phyloP scores from a whole-genome alignment of 2,113 vertebrate genomes.

The Lanius ludovicianus region DNA sequence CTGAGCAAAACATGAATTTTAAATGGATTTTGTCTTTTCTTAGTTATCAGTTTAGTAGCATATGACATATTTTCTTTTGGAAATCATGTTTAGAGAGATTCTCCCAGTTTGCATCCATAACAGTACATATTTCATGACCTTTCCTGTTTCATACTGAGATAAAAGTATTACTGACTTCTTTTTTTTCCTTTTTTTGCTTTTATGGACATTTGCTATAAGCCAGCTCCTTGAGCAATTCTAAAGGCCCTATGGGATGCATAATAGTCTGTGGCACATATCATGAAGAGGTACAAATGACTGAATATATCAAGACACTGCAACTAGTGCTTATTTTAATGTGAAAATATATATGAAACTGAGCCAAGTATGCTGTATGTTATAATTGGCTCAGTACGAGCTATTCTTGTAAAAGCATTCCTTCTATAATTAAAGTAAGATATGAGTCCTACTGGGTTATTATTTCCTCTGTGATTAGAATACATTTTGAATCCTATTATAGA shows the following conservation, averaged over 20 bases:
- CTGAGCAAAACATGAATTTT: not conserved
- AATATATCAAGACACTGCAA: not conserved
- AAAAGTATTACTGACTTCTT: not conserved
- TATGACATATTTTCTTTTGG: not conserved
- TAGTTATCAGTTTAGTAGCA: not conserved
- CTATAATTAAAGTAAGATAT: not conserved
- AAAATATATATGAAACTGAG: conserved; percentile 26
- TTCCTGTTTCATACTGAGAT: not conserved
- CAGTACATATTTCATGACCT: not conserved
- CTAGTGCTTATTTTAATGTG: not conserved
- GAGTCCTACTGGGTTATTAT: conserved; percentile 14
- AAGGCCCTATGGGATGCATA: not conserved
- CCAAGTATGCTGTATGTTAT: not conserved
- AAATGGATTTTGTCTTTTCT: not conserved
- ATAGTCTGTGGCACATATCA: not conserved
- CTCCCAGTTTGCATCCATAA: not conserved
- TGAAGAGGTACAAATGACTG: not conserved
- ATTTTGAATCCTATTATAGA: not conserved
- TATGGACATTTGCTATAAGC: not conserved
- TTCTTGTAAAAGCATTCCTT: conserved; percentile 13
- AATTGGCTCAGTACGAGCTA: conserved; percentile 4
- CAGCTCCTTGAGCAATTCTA: not conserved
- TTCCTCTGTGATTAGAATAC: not conserved
- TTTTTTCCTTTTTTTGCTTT: not conserved
- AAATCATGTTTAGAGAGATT: not conserved